Base-by-base conservation (phyloP, 2,888 invertebrate species). In the Neoascia interrupta region DNA sequence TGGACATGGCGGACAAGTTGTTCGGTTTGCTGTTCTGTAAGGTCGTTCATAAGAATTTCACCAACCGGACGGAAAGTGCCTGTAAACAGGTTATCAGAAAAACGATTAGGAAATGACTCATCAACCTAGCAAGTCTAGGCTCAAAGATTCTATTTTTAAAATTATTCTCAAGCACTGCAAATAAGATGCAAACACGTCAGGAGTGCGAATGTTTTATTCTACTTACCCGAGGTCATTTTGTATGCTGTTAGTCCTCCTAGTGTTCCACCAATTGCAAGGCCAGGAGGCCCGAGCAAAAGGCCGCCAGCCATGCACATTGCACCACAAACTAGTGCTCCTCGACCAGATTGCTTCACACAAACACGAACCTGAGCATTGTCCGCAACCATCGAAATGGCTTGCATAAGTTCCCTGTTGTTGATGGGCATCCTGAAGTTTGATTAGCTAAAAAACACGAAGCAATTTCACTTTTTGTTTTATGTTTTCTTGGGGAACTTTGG, bases 21-120 rank as follows among this genome's bases (percentile, higher is more conserved):
- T 70, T 87, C 85, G 6, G 84, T 84, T 66, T 89, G 87, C 0
- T 28, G 23, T 16, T 85, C 85, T 0, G 84, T 87, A 26, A 89
- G 70, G 63, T 89, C 88, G 54, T 88, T 85, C 2, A 85, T 76
- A n/a, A 89, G 83, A 0, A 89, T 84, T 56, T 88, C 87, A n/a
- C 85, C 85, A 43, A 88, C 69, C 0, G 88, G 85, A n/a, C 84
- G 85, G 49, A 88, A 89, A 1, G 83, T 76, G 5, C 86, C 88
- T 88, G 64, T 6, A 60, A 81, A 43, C 6, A n/a, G n/a, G n/a
- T n/a, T n/a, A n/a, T n/a, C n/a, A n/a, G n/a, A 31, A 61, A 51
- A 8, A 54, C 26, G 18, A 28, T 6, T n/a, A 31, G 8, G n/a
- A n/a, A n/a, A n/a, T n/a, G n/a, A n/a, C n/a, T n/a, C n/a, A n/a